Evolutionary conservation across 2,888 invertebrate genomes (phyloP).

Genomic region (Spicauda simplicius): DNA sequence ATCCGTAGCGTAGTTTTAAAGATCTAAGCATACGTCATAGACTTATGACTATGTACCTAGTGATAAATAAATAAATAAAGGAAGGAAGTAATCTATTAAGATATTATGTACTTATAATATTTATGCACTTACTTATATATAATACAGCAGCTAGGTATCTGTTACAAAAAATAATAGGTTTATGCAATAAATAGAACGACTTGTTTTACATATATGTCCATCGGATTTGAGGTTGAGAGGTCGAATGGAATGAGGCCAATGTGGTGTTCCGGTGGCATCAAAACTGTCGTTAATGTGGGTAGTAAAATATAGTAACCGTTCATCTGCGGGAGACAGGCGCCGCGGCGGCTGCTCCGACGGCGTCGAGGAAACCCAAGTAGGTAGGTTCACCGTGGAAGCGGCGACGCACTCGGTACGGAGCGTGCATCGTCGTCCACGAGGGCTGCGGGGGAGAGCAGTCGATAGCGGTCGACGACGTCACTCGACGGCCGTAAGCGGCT

Average conservation of each 20-base stretch:
- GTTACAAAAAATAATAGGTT: no score
- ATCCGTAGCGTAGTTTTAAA: no score
- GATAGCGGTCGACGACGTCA: slow-evolving; percentile 25
- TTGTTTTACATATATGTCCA: not conserved
- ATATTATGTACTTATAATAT: no score
- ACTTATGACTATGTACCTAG: no score
- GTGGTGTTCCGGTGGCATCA: not conserved
- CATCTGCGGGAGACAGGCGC: slow-evolving; percentile 24
- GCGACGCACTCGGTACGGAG: not conserved
- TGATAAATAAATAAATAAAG: no score
- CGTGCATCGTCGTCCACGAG: not conserved
- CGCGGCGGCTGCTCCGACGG: slow-evolving; percentile 37
- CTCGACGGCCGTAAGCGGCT: slow-evolving; percentile 32
- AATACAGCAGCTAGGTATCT: no score
- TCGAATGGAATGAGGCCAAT: not conserved
- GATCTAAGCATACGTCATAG: no score
- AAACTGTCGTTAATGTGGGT: not conserved
- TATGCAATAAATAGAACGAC: not conserved
- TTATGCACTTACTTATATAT: no score
- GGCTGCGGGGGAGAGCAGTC: not conserved
- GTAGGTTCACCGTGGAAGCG: not conserved
- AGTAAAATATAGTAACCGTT: not conserved
- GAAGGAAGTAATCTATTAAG: no score
- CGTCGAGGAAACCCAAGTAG: slow-evolving; percentile 37
- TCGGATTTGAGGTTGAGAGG: not conserved